phyloP scores from a whole-genome alignment of 2,797 vertebrate species.

The Netta rufina region DNA sequence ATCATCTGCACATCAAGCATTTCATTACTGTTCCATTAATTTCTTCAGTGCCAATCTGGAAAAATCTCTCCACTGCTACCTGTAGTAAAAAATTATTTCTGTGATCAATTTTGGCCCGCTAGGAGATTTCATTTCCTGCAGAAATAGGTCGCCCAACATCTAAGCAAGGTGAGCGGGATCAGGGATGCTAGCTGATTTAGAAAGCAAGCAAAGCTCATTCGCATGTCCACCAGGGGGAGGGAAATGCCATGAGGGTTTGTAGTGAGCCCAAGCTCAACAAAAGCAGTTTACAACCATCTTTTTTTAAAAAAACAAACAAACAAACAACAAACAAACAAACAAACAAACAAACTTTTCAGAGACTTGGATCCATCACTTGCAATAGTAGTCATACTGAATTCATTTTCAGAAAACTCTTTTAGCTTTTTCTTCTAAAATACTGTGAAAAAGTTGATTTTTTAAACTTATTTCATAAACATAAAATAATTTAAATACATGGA shows the following conservation, averaged over 20 bases:
- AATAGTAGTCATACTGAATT: not conserved
- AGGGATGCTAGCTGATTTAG: not conserved
- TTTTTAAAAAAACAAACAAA: not conserved
- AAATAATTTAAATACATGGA: not conserved
- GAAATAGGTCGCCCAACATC: accelerated
- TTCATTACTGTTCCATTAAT: not conserved
- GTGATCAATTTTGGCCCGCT: not conserved
- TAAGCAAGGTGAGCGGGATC: not conserved
- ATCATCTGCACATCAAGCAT: not conserved
- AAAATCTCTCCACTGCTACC: accelerated
- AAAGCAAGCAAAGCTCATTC: not conserved
- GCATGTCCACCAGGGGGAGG: constrained; percentile 67
- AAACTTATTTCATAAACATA: not conserved
- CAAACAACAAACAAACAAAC: no score
- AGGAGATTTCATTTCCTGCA: not conserved
- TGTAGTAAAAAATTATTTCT: not conserved
- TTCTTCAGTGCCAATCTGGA: not conserved
- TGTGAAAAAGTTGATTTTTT: not conserved
- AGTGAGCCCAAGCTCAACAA: not conserved
- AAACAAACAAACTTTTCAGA: not conserved
- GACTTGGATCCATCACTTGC: not conserved
- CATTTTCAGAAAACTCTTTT: not conserved
- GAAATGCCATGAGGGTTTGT: not conserved
- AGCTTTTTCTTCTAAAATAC: not conserved
- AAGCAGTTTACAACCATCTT: accelerated